Base-by-base conservation (phyloP, 92 coral and sea anemone species). In the Plumapathes pennacea region DNA sequence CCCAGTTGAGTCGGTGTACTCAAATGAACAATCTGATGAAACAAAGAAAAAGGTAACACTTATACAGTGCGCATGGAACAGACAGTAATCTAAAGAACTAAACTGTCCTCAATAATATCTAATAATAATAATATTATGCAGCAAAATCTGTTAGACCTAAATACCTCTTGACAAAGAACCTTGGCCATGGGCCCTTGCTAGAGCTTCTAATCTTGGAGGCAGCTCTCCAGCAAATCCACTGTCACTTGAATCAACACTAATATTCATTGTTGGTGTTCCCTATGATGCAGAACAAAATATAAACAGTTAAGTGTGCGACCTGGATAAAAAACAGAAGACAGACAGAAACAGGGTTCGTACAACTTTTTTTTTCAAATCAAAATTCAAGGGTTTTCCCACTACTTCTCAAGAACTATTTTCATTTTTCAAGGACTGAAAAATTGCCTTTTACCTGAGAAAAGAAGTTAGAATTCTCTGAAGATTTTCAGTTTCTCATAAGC, bases 1-100 rank as follows among this genome's bases (percentile, higher is more conserved):
- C 32, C 98, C 98, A 39, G 98, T 92, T 27, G 98, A 92, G 69
- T 92, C 98, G 42, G 98, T 92, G 58, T 92, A 92, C 55, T 92
- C 98, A 80, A 92, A 89, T 32, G 98, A 92, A 63, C 90, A 86
- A 71, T 92, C 98, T 92, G 54, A 47, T 63, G 72, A 56, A 48
- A 30, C 13, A 25, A 43, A 10, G 39, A 25, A 9, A 11, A 38
- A 23, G 14, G 9, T 6, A 4, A 39, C 37, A 67, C 11, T 34
- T 1, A 25, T 1, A n/a, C 7, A 18, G 20, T n/a, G 36, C 4
- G 15, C 3, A 60, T 30, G 11, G 21, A 54, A 28, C 46, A 12
- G 10, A 40, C 34, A 33, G 8, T 7, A 30, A 6, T 4, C 20
- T n/a, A 28, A 48, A 7, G 14, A 23, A 55, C 23, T 55, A 3